Evolutionary conservation across 2,888 invertebrate species (phyloP), one percentile per base, ranked within the genome.

Genomic region (Epistrophe grossulariae): DNA sequence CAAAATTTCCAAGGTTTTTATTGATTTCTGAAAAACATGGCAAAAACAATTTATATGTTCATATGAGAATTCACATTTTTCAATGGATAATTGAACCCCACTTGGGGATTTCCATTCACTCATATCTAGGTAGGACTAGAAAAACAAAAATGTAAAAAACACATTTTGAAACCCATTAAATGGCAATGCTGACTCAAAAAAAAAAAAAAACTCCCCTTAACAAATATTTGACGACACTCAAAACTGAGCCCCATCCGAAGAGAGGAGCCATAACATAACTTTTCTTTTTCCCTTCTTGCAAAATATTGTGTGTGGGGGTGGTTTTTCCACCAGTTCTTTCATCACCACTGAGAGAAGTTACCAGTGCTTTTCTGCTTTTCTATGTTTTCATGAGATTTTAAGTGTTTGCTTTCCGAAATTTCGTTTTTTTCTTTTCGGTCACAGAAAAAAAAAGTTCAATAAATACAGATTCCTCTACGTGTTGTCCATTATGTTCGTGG

Each of bases 271-370:
- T 66, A 81, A 85, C 78, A 82, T 59, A 78, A 64, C 28, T 57
- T 45, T 50, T 40, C 43, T 50, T 66, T n/a, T 84, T 84, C 70
- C 38, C 28, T 55, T 55, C 24, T 40, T 17, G 40, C n/a, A n/a
- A n/a, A 28, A 40, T 24, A 24, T n/a, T 52, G 7, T 31, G 10
- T 43, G 66, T 73, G 80, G 84, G 88, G 88, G 88, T 88, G 88
- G 84, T 72, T 78, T 79, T 78, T 84, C 71, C 77, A 79, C 80
- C 84, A 84, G 82, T 85, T 85, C 85, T 85, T 85, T 85, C 85
- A 85, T 82, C 82, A 82, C 85, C 78, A 85, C 82, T 82, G 82
- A 78, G 82, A 50, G 82, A 64, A 85, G 82, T 64, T 82, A 82
- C 73, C 82, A 82, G 85, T 82, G 78, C 74, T 85, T 85, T 79